A percentile compares a stretch with the other conserved stretches of the same genome.
Conservation (phyloP, 2,797 vertebrate genomes). For the Phaenicophaeus curvirostris region DNA sequence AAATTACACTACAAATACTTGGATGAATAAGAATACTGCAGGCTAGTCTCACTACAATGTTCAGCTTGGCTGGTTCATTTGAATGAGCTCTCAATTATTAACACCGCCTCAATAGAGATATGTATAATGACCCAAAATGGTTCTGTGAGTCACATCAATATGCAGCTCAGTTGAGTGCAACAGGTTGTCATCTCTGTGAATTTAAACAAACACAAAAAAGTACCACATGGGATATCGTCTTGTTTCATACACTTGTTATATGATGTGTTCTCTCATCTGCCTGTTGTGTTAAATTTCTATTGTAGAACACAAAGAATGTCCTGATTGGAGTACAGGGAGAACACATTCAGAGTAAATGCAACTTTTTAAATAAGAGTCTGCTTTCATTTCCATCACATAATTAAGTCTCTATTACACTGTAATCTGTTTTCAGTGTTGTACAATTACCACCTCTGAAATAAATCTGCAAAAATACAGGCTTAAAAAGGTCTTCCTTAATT, state of each 20-base stretch:
- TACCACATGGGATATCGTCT: not conserved
- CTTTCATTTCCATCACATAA: not conserved
- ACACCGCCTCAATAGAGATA: accelerated
- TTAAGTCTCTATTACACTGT: not conserved
- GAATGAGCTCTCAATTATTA: not conserved
- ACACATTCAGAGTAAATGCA: not conserved
- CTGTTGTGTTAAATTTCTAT: not conserved
- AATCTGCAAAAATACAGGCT: not conserved
- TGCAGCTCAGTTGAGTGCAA: not conserved
- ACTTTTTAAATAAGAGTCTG: not conserved
- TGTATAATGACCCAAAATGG: not conserved
- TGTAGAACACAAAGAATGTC: not conserved
- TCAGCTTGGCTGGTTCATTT: not conserved
- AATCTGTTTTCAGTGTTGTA: not conserved
- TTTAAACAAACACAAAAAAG: not conserved
- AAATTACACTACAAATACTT: not conserved
- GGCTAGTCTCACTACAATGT: not conserved
- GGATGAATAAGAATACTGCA: not conserved
- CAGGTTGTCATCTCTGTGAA: not conserved
- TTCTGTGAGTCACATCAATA: not conserved
- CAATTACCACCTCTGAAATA: not conserved
- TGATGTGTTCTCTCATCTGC: not conserved
- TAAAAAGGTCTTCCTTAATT: not conserved
- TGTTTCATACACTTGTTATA: not conserved
- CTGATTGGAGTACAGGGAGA: not conserved